Percentiles rank a stretch among this genome's conserved stretches.
These are phyloP conservation scores for Tauraco erythrolophus DNA, from an alignment of 2,113 vertebrate genomes.

Conservation along the genomic window DNA sequence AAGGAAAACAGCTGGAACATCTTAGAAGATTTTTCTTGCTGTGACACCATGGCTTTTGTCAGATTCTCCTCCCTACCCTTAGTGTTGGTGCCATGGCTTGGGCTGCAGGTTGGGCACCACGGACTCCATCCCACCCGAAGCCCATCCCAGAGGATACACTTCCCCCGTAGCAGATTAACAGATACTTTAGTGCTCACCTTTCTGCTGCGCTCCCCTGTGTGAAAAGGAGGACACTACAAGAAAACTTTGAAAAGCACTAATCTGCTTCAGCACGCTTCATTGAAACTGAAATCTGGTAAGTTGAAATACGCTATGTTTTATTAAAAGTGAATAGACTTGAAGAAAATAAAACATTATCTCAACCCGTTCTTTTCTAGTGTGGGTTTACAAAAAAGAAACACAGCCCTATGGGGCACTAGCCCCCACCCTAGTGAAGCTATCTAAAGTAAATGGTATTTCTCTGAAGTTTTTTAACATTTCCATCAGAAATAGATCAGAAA, in stretches of 20 bases:
- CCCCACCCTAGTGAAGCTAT: rapidly evolving
- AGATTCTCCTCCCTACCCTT: background rate
- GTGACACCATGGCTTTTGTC: background rate
- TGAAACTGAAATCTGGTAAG: background rate
- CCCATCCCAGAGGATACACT: background rate
- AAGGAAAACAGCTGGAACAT: background rate
- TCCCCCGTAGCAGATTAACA: background rate
- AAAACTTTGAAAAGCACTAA: background rate
- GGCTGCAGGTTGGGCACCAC: background rate
- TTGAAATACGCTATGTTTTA: background rate
- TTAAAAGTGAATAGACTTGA: background rate
- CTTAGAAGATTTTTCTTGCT: background rate
- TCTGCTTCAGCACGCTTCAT: background rate
- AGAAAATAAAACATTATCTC: background rate
- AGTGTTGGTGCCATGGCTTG: rapidly evolving
- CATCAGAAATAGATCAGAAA: background rate
- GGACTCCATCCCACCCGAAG: background rate
- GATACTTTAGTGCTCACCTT: background rate
- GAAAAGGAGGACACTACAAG: background rate
- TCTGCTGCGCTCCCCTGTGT: background rate
- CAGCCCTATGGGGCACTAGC: background rate
- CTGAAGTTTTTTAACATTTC: background rate
- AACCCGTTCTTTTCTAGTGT: background rate
- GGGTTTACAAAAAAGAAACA: background rate
- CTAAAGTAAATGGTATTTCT: background rate